These are phyloP conservation scores for human DNA, from an alignment of 2,113 vertebrate species.

Conservation along the genomic window GRCh38 chr3:1278001-1278500, in stretches of 20 bases:
- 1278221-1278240: neutral
- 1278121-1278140: neutral
- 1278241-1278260: neutral
- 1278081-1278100: neutral
- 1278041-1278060: neutral
- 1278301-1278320: neutral
- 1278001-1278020: neutral
- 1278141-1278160: neutral
- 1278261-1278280: neutral
- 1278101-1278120: neutral
- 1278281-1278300: neutral
- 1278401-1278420: conserved; percentile 88
- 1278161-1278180: neutral
- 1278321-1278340: neutral
- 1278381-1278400: neutral
- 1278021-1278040: neutral
- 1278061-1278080: neutral
- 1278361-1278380: neutral
- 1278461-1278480: conserved; percentile 93
- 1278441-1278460: conserved; percentile 89
- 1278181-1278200: neutral
- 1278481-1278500: conserved; percentile 90
- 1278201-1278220: neutral
- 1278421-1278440: conserved; percentile 88
- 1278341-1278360: neutral